A percentile compares a stretch with the other conserved stretches of the same genome.
Evolutionary conservation across 2,113 vertebrate species (phyloP).

Genomic region (Silurus meridionalis): DNA sequence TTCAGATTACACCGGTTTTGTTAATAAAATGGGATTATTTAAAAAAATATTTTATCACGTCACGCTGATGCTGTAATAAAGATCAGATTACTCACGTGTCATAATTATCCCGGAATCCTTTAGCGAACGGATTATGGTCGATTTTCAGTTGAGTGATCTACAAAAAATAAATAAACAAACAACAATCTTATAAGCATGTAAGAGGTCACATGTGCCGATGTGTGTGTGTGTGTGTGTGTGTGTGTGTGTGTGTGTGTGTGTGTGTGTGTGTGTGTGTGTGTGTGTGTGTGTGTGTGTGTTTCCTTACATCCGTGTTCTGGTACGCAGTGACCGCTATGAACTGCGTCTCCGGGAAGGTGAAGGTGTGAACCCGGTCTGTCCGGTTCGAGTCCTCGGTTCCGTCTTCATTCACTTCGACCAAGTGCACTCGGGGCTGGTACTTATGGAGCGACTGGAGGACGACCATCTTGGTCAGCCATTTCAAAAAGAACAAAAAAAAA

Average conservation of each 20-base stretch:
- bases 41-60: not conserved
- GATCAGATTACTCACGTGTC: slow-evolving; percentile 85
- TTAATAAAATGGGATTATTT: no score
- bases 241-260: not conserved
- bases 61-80: not conserved
- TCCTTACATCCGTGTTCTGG: slow-evolving; percentile 94
- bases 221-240: not conserved
- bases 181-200: not conserved
- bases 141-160: slow-evolving; percentile 99
- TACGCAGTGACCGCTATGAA: slow-evolving; percentile 98
- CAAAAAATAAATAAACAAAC: slow-evolving; percentile 3
- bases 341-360: slow-evolving; percentile 96
- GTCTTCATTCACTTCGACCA: slow-evolving; percentile 97
- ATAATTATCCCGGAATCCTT: slow-evolving; percentile 99
- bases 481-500: not conserved
- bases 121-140: slow-evolving; percentile 98
- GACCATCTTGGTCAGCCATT: slow-evolving; percentile 85
- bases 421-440: slow-evolving; percentile 95
- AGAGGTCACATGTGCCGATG: no score
- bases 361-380: slow-evolving; percentile 91
- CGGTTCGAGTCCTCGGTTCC: slow-evolving; percentile 94
- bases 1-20: no score
- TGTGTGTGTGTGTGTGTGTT: not conserved
- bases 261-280: not conserved
- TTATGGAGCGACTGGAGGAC: slow-evolving; percentile 96